Percentiles rank a stretch among this genome's conserved stretches.
These are phyloP conservation scores for Holothuria leucospilota DNA, from an alignment of 53 echinoderm and acorn worm species.

Conservation along the genomic window DNA sequence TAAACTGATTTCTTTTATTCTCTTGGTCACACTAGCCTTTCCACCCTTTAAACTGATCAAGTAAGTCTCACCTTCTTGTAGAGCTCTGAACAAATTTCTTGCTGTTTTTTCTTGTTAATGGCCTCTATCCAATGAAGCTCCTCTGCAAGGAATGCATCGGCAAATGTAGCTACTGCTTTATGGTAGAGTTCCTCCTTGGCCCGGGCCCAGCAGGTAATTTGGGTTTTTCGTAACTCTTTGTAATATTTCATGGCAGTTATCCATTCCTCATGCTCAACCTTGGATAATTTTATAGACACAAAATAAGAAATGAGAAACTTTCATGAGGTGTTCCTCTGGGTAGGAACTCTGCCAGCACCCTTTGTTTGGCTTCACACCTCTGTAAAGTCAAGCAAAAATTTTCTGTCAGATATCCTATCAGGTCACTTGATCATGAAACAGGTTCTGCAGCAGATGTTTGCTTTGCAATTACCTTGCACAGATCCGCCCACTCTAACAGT, in stretches of 20 bases:
- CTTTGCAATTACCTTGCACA: too few relatives aligned
- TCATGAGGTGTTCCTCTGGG: not conserved
- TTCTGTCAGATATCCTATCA: too few relatives aligned
- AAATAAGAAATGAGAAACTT: not conserved
- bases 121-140: conserved; percentile 76
- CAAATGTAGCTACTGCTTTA: conserved; percentile 86
- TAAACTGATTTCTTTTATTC: too few relatives aligned
- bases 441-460: too few relatives aligned
- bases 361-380: too few relatives aligned
- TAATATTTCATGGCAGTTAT: conserved; percentile 71
- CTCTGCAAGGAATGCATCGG: conserved; percentile 85
- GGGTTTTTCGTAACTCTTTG: conserved; percentile 72
- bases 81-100: conserved; percentile 77
- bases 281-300: not conserved
- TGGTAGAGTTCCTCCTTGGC: conserved; percentile 90
- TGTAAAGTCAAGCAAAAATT: too few relatives aligned
- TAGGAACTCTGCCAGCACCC: too few relatives aligned
- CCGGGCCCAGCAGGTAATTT: conserved; percentile 86
- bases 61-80: conserved; percentile 63
- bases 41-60: too few relatives aligned
- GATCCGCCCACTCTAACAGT: too few relatives aligned
- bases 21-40: too few relatives aligned
- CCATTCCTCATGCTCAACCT: conserved; percentile 97
- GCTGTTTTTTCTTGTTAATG: conserved; percentile 78
- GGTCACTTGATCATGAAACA: too few relatives aligned